phyloP scores from a whole-genome alignment of 1,140 invertebrate genomes.

The Neotoxoptera formosana region DNA sequence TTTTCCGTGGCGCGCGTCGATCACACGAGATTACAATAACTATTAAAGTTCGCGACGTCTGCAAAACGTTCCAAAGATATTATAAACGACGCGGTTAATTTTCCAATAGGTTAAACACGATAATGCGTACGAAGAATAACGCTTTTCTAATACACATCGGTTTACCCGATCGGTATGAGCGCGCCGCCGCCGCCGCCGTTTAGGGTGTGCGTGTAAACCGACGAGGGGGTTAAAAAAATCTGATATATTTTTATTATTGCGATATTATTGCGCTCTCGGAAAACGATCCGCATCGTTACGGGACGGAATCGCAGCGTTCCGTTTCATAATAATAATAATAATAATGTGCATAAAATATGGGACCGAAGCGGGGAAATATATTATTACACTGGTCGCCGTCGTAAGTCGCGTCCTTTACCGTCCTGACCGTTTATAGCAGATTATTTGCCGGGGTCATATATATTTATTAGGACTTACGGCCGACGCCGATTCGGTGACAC shows the following conservation, averaged over 20 bases:
- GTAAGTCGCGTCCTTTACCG: not conserved
- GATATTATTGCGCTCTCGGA: not conserved
- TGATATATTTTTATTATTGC: not conserved
- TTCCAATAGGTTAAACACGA: not conserved
- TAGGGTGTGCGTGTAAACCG: not conserved
- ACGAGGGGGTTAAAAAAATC: not conserved
- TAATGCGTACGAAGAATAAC: not conserved
- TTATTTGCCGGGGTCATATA: not conserved
- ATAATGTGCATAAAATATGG: not conserved
- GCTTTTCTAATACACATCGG: not conserved
- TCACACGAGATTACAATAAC: not conserved
- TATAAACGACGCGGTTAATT: not conserved
- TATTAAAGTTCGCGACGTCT: not conserved
- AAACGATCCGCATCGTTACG: not conserved
- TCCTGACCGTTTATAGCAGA: not conserved
- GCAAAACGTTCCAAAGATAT: not conserved
- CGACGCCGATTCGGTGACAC: not conserved
- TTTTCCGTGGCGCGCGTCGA: not conserved
- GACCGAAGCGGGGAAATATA: not conserved
- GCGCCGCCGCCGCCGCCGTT: too few relatives aligned
- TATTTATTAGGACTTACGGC: not conserved
- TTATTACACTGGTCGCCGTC: not conserved
- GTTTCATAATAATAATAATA: not conserved
- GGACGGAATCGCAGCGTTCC: not conserved
- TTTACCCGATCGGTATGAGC: too few relatives aligned